Evolutionary conservation across 2,797 vertebrate species (phyloP).

Genomic region (Clarias laeviceps): DNA sequence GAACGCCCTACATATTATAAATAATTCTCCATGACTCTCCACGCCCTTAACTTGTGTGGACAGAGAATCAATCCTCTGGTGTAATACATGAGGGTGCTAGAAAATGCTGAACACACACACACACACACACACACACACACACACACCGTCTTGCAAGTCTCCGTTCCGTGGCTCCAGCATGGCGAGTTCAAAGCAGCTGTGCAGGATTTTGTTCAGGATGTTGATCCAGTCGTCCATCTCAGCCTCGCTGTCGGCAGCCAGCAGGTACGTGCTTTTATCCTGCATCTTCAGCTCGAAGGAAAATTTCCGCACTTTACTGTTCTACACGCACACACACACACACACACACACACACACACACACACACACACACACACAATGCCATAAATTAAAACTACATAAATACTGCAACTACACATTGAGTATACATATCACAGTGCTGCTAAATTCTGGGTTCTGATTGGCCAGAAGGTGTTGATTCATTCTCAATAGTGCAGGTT

Average conservation of each 20-base stretch:
- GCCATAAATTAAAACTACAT: background rate
- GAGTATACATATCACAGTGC: background rate
- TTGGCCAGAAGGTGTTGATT: background rate
- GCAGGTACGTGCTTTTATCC: constrained; percentile 94
- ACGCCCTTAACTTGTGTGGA: background rate
- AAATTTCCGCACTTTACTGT: constrained; percentile 93
- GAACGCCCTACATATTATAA: background rate
- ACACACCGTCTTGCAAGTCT: constrained; percentile 86
- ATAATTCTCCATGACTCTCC: background rate
- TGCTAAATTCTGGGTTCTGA: background rate
- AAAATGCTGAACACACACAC: background rate
- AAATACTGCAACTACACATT: background rate
- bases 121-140: constrained; percentile 1
- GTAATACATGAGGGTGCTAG: background rate
- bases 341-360: constrained; percentile 22
- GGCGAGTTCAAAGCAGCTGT: constrained; percentile 93
- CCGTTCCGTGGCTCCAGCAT: constrained; percentile 96
- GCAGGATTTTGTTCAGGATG: constrained; percentile 94
- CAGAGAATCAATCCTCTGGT: background rate
- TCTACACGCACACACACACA: constrained; percentile 72
- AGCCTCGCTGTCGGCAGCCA: constrained; percentile 90
- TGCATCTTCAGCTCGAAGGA: constrained; percentile 99
- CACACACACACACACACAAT: constrained; percentile 20
- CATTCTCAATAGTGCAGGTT: background rate
- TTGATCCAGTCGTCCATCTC: constrained; percentile 98